Percentiles rank a stretch among this genome's conserved stretches.
Conservation (phyloP, 2,113 vertebrate species). For the Brachypodius melanocephalos region DNA sequence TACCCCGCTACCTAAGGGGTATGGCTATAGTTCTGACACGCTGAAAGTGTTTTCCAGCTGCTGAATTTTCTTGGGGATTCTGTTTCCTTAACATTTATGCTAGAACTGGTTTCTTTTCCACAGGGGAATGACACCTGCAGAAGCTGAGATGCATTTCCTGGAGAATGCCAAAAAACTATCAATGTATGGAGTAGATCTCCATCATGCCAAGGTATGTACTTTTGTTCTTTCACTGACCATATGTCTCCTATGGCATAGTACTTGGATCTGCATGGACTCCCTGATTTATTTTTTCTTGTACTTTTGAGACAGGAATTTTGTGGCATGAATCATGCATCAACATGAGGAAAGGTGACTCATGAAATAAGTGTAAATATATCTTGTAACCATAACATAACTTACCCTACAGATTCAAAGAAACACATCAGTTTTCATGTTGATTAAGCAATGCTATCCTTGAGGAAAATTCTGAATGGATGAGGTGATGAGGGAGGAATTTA, state of each 20-base stretch:
- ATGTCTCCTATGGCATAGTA: background rate
- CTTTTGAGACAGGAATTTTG: background rate
- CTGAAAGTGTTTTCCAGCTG: background rate
- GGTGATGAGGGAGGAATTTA: background rate
- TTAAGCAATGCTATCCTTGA: background rate
- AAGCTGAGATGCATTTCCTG: slow-evolving; percentile 94
- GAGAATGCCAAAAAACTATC: slow-evolving; percentile 98
- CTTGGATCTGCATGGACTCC: background rate
- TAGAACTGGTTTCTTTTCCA: background rate
- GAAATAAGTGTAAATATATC: background rate
- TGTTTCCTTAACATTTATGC: background rate
- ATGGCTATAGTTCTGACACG: background rate
- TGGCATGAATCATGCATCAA: background rate
- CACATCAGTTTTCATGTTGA: background rate
- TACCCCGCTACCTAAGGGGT: background rate
- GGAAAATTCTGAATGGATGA: background rate
- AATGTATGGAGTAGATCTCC: slow-evolving; percentile 97
- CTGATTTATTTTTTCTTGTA: background rate
- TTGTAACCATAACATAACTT: background rate
- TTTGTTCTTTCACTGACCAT: background rate
- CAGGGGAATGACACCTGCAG: slow-evolving; percentile 96
- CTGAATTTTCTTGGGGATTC: background rate
- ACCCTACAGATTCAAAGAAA: background rate
- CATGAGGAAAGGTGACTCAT: background rate
- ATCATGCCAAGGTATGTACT: slow-evolving; percentile 90